These are phyloP conservation scores for Empidonax alnorum DNA, from an alignment of 2,113 vertebrate genomes.

Conservation along the genomic window DNA sequence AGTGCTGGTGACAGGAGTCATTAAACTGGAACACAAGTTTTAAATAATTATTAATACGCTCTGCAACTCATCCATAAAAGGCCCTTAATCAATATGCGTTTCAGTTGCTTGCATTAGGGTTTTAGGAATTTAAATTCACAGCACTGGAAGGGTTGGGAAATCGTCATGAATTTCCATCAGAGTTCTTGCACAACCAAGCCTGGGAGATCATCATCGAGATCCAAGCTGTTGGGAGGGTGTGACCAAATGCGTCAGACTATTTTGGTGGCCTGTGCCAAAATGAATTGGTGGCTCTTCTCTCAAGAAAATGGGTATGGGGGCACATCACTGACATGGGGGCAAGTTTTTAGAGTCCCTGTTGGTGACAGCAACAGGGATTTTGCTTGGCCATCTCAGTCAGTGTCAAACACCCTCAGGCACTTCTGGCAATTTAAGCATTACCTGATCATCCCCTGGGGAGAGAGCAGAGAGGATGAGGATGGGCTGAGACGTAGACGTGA, in stretches of 20 bases:
- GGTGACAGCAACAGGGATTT: background rate
- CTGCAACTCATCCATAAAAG: slow-evolving; percentile 26
- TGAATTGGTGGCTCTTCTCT: background rate
- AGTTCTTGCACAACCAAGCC: background rate
- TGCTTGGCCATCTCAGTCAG: background rate
- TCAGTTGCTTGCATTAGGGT: background rate
- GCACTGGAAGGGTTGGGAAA: background rate
- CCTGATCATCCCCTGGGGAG: background rate
- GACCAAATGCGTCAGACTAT: background rate
- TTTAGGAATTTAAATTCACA: slow-evolving; percentile 28
- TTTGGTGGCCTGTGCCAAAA: background rate
- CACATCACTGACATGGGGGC: background rate
- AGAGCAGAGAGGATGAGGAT: background rate
- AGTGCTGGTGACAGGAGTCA: background rate
- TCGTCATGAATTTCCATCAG: background rate
- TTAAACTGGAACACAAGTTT: slow-evolving; percentile 30
- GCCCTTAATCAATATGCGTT: slow-evolving; percentile 2
- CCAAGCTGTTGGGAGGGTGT: background rate
- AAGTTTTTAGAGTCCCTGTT: background rate
- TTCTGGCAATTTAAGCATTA: background rate
- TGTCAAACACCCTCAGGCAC: background rate
- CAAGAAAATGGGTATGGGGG: background rate
- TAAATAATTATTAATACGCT: slow-evolving; percentile 58
- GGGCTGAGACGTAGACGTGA: background rate
- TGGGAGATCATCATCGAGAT: background rate